phyloP scores from a whole-genome alignment of 1,140 invertebrate species.

The Phymastichus coffea region DNA sequence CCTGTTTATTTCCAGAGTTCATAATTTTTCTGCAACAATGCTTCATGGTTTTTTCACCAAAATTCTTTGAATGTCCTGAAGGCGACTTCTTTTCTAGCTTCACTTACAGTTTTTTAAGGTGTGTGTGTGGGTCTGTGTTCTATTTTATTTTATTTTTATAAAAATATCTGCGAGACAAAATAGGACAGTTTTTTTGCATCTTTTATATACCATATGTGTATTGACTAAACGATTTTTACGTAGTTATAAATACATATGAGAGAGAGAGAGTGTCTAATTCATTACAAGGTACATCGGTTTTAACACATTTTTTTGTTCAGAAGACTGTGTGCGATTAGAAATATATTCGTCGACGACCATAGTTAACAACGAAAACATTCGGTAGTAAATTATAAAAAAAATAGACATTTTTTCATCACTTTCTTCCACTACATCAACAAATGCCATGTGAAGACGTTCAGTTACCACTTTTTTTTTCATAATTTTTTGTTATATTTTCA shows the following conservation, averaged over 20 bases:
- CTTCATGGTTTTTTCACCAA: not conserved
- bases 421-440: slow-evolving; percentile 6
- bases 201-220: not conserved
- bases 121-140: not conserved
- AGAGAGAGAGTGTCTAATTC: not conserved
- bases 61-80: slow-evolving; percentile 15
- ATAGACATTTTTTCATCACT: slow-evolving; percentile 11
- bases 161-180: slow-evolving; percentile 23
- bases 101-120: not conserved
- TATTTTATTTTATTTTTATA: slow-evolving; percentile 7
- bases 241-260: slow-evolving; percentile 6
- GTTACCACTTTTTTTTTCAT: slow-evolving; percentile 13
- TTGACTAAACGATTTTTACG: slow-evolving; percentile 9
- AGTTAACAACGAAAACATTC: slow-evolving; percentile 2
- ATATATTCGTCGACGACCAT: slow-evolving; percentile 4
- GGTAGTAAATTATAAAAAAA: slow-evolving; percentile 24
- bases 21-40: slow-evolving; percentile 11
- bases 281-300: not conserved
- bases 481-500: not conserved
- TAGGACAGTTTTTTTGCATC: slow-evolving; percentile 6
- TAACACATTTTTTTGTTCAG: not conserved
- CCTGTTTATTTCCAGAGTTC: not conserved
- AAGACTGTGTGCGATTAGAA: no score
- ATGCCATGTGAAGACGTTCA: slow-evolving; percentile 10
- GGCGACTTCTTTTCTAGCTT: slow-evolving; percentile 10